Evolutionary conservation across 1,140 invertebrate genomes (phyloP).

Genomic region (Heliconius eleuchia): DNA sequence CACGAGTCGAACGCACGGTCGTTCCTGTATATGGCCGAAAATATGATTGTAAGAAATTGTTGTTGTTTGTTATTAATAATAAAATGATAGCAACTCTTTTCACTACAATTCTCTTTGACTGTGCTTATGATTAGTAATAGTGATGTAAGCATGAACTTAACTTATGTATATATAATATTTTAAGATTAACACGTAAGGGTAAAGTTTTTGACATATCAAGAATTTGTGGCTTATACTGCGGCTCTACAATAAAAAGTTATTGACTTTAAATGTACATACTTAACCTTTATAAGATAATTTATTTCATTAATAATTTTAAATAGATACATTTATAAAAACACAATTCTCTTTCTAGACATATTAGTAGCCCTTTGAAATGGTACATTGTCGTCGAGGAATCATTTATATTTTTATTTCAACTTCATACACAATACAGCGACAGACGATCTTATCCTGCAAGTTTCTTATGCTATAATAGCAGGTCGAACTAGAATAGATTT

Average conservation of each 20-base stretch:
- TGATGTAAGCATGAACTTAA: not conserved
- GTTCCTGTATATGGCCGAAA: no score
- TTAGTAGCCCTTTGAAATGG: no score
- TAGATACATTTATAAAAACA: not conserved
- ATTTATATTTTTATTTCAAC: no score
- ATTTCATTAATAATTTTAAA: not conserved
- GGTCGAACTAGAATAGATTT: no score
- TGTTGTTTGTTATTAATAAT: not conserved
- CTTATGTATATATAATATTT: not conserved
- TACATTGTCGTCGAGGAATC: no score
- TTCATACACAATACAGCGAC: no score
- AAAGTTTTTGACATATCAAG: not conserved
- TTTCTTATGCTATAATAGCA: no score
- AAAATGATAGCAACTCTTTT: not conserved
- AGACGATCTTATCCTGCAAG: no score
- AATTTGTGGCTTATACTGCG: not conserved
- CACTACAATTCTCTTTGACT: no score
- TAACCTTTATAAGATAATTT: not conserved
- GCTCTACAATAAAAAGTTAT: not conserved
- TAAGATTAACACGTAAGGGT: not conserved
- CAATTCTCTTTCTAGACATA: not conserved
- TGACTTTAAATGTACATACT: not conserved
- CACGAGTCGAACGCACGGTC: no score
- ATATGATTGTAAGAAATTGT: no score
- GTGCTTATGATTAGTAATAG: not conserved